Evolutionary conservation across 2,888 invertebrate species (phyloP), one percentile per base, ranked within the genome.

Genomic region (Tillus elongatus): DNA sequence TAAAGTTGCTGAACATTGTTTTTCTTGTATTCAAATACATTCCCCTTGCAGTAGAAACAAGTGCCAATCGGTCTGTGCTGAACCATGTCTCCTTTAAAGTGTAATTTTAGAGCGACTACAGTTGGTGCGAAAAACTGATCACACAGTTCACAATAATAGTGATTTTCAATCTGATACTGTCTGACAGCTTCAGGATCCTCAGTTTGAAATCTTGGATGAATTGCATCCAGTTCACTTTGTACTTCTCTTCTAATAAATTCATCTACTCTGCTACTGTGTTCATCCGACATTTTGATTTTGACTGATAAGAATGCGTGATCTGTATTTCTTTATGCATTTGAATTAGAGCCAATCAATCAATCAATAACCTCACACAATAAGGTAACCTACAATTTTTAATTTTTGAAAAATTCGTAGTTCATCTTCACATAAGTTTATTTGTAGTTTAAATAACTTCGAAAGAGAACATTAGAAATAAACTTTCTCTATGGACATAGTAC

Each of bases 41-140:
- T 30, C 15, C 43, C 41, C 30, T 37, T 29, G 30, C 47, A 47
- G 28, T 47, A 47, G 26, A 47, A 40, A 33, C 47, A 47, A 2
- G 36, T 27, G 6, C 40, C 43, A 37, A 34, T 41, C 9, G 42
- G 36, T 14, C 10, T 31, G 13, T 47, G 47, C 9, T 39, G 16
- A 4, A 42, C 40, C 32, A 43, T 42, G 12, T 33, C 27, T 14
- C 40, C 42, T 19, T 37, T 37, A 13, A 47, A 47, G 36, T 47
- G 47, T 15, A 24, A 33, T 15, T 35, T 40, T 6, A 47, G 15
- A 8, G 33, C 47, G 26, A 16, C 14, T 15, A 37, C 9, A 3
- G 39, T 43, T 4, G 44, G 43, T 9, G 44, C 40, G 15, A 47
- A 45, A 33, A 45, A 47, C 4, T 39, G 16, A 4, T 37, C 30